Conservation (phyloP, 2,797 vertebrate species). For the Euphonia xanthogaster region DNA sequence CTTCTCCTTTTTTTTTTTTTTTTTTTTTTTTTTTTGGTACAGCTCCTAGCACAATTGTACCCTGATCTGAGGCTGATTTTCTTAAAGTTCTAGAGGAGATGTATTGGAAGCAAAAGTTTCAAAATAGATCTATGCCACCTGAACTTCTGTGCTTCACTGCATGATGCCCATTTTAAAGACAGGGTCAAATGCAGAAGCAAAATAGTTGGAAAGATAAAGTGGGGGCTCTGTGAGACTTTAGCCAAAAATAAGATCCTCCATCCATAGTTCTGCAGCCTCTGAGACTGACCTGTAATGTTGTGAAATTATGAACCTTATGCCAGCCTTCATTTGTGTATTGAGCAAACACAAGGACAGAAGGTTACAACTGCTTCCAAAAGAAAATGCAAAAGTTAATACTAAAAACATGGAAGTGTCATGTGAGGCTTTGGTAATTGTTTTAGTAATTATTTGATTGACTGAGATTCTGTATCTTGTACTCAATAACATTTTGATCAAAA, state of each 20-base stretch:
- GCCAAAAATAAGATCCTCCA: neutral
- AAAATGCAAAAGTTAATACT: neutral
- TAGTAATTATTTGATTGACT: neutral
- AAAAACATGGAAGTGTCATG: neutral
- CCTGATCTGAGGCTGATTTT: conserved; percentile 15
- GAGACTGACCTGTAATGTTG: neutral
- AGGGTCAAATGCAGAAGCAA: neutral
- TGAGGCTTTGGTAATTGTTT: neutral
- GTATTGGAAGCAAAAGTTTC: conserved; percentile 3
- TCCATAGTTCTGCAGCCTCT: neutral
- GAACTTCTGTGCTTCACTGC: neutral
- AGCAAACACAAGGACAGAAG: neutral
- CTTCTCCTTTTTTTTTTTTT: neutral
- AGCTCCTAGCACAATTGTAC: neutral
- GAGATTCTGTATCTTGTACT: neutral
- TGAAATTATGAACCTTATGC: neutral
- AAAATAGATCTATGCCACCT: conserved; percentile 19
- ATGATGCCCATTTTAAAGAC: neutral
- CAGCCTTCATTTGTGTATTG: neutral
- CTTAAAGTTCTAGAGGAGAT: neutral
- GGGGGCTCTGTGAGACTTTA: neutral
- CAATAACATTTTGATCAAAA: neutral
- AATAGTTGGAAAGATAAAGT: neutral
- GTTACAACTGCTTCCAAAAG: neutral
- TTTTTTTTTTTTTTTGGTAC: neutral